Conservation (phyloP, 2,888 invertebrate species). For the Sinopyrophorus schimmeli region DNA sequence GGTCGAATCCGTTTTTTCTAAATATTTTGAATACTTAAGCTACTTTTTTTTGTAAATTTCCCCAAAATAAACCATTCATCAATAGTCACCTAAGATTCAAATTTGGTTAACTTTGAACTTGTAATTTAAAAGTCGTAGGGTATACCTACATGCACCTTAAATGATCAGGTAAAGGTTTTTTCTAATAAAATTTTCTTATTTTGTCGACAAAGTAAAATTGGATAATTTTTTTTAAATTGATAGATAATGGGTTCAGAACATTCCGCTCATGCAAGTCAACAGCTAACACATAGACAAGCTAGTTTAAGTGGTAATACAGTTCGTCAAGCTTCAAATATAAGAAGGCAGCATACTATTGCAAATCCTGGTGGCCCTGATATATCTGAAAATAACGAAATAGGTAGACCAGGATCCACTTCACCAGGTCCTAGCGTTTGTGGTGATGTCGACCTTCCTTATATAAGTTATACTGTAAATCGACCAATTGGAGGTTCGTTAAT, state of each 20-base stretch:
- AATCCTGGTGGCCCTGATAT: slow-evolving; percentile 49
- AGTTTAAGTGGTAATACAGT: slow-evolving; percentile 38
- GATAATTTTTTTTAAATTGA: too few relatives aligned
- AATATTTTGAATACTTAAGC: too few relatives aligned
- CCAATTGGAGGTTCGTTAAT: slow-evolving; percentile 74
- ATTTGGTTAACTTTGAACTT: too few relatives aligned
- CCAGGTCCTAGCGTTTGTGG: slow-evolving; percentile 89
- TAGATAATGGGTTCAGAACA: slow-evolving; percentile 55
- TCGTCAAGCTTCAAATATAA: slow-evolving; percentile 41
- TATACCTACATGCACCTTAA: too few relatives aligned
- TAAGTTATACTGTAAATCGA: slow-evolving; percentile 86
- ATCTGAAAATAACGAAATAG: slow-evolving; percentile 47
- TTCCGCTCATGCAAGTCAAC: slow-evolving; percentile 43
- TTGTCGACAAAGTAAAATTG: too few relatives aligned
- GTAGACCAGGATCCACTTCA: slow-evolving; percentile 73
- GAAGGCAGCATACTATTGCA: slow-evolving; percentile 54
- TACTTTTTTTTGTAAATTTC: too few relatives aligned
- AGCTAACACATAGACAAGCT: slow-evolving; percentile 40
- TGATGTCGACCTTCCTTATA: slow-evolving; percentile 86
- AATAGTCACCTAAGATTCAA: too few relatives aligned
- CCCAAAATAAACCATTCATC: too few relatives aligned
- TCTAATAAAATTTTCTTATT: too few relatives aligned
- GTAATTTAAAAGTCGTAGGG: too few relatives aligned
- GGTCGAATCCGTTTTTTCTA: too few relatives aligned
- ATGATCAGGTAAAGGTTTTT: too few relatives aligned